Base-by-base conservation (phyloP, 2,888 invertebrate species). In the Sinhomidia bicolor region DNA sequence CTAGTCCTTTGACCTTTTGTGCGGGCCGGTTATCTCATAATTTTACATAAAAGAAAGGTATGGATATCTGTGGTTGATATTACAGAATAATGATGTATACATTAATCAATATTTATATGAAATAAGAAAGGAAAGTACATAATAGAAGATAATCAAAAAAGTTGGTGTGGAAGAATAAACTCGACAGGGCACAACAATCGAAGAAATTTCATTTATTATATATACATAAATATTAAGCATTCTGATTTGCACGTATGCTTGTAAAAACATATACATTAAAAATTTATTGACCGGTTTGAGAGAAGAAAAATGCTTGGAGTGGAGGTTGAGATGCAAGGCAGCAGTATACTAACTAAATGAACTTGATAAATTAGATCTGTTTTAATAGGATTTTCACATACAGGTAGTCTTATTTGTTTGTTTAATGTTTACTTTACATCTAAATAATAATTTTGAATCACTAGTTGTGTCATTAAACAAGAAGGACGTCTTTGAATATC, bases 1-100 rank as follows among this genome's bases (percentile, higher is more conserved):
- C 76, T 86, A 86, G 85, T 85, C n/a, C n/a, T n/a, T n/a, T n/a
- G n/a, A n/a, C n/a, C 85, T 29, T 74, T 36, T 83, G 41, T 20
- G 54, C 29, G 78, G 85, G 29, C 32, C 26, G 47, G 20, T 44
- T 12, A 2, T n/a, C 20, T n/a, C 47, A 1, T 17, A 47, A 57
- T 29, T 26, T 9, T 17, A 57, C 29, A 17, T n/a, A 20, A 36
- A 7, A 17, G 0, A n/a, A 65, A 36, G 60, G 26, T 7, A 36
- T 54, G 2, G 51, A 32, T 44, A 23, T 76, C 51, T n/a, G 44
- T 54, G 51, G 57, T 54, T 51, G 62, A 41, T 79, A 79, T 79
- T 79, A 57, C 29, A 51, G 76, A 41, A 20, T 5, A 57, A 12
- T 47, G 47, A 54, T 54, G 10, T 54, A 5, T 54, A 65, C 17